A percentile compares a stretch with the other conserved stretches of the same genome.
These are phyloP conservation scores for Dicentrarchus labrax DNA, from an alignment of 2,113 vertebrate genomes.

Conservation along the genomic window DNA sequence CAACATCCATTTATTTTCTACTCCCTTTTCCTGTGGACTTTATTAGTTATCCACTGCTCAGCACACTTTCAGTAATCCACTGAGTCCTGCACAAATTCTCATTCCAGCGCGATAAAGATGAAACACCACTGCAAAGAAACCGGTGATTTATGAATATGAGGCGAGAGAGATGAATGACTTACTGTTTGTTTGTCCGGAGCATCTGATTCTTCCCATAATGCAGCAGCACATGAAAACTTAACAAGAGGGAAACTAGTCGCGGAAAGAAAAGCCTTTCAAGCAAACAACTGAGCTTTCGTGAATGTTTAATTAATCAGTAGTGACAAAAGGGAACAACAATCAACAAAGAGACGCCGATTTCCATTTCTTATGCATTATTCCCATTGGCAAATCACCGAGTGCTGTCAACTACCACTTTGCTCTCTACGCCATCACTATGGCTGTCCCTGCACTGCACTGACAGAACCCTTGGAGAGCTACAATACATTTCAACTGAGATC, in stretches of 20 bases:
- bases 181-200: conserved; percentile 75
- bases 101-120: conserved; percentile 63
- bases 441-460: conserved; percentile 69
- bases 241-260: conserved; percentile 76
- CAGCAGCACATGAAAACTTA: conserved; percentile 81
- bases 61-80: conserved; percentile 58
- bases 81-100: conserved; percentile 56
- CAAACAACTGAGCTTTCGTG: conserved; percentile 77
- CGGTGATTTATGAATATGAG: conserved; percentile 71
- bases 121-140: conserved; percentile 55
- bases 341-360: conserved; percentile 81
- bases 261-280: conserved; percentile 76
- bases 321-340: conserved; percentile 86
- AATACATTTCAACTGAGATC: conserved; percentile 73
- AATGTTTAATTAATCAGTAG: conserved; percentile 88
- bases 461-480: conserved; percentile 76
- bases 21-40: conserved; percentile 52
- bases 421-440: conserved; percentile 61
- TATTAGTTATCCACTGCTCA: conserved; percentile 65
- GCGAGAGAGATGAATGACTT: conserved; percentile 64
- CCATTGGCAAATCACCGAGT: conserved; percentile 74
- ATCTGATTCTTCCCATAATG: conserved; percentile 70
- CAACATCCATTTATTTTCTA: conserved; percentile 50
- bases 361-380: conserved; percentile 81
- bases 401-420: conserved; percentile 79